Conservation (phyloP, 2,113 vertebrate genomes). For the Cynoglossus semilaevis region DNA sequence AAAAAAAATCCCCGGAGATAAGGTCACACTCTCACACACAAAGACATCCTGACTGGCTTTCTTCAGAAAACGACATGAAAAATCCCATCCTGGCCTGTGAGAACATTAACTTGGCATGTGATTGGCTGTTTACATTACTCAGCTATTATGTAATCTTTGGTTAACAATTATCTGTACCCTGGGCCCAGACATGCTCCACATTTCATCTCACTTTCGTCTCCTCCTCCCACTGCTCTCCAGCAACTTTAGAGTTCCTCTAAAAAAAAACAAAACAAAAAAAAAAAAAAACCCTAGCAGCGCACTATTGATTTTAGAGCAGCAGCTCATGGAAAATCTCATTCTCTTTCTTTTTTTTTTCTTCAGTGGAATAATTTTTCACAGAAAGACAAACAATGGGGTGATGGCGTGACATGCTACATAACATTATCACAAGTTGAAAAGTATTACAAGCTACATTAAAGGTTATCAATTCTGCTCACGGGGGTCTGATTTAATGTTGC, state of each 20-base stretch:
- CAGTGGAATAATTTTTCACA: slow-evolving; percentile 44
- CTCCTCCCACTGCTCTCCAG: slow-evolving; percentile 11
- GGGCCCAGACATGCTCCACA: slow-evolving; percentile 57
- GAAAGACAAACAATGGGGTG: slow-evolving; percentile 44
- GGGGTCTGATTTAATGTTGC: slow-evolving; percentile 61
- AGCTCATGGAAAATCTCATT: slow-evolving; percentile 49
- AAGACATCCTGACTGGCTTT: slow-evolving; percentile 26
- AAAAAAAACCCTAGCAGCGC: slow-evolving; percentile 58
- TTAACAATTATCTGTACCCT: slow-evolving; percentile 68
- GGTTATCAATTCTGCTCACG: slow-evolving; percentile 59
- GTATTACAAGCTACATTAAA: slow-evolving; percentile 55
- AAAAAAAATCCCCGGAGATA: slow-evolving; percentile 35
- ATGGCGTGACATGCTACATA: slow-evolving; percentile 45
- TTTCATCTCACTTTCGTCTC: slow-evolving; percentile 12
- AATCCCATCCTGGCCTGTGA: slow-evolving; percentile 45
- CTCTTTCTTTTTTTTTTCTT: slow-evolving; percentile 9
- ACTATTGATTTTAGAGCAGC: slow-evolving; percentile 62
- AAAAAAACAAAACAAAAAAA: too few relatives aligned
- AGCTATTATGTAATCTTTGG: slow-evolving; percentile 66
- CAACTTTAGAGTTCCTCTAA: slow-evolving; percentile 49
- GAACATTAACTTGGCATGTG: slow-evolving; percentile 65
- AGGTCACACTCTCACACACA: slow-evolving; percentile 17
- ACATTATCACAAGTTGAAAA: slow-evolving; percentile 62
- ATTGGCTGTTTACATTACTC: slow-evolving; percentile 66
- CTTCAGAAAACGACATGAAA: slow-evolving; percentile 30